Base-by-base conservation (phyloP, 2,888 invertebrate species). In the Apodemia duryi region DNA sequence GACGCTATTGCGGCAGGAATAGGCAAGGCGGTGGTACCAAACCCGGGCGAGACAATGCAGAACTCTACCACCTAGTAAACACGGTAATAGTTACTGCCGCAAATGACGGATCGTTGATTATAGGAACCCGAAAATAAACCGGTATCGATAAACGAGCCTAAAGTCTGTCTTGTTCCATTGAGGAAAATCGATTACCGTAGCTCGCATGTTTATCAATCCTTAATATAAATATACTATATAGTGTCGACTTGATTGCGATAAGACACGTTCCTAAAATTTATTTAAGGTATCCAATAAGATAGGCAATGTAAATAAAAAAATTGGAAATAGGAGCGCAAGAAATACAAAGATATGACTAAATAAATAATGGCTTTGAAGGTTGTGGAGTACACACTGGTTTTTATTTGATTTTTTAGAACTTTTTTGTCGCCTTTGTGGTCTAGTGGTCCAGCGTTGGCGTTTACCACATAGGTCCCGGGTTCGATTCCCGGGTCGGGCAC, bases 131-230 rank as follows among this genome's bases (percentile, higher is more conserved):
- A 6, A 1, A 32, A 6, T 38, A 38, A 38, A 38, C 38, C 6
- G 7, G 6, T 7, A 7, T 38, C 38, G 38, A 11, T 43, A 43
- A 43, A 43, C 11, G 3, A 43, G 11, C 11, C 43, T 11, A 43
- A 43, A 11, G 43, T 43, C n/a, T 49, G 13, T 49, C 21, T 10
- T 43, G 49, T 57, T 28, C 28, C 54, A 54, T 28, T 54, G 28
- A 54, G 29, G 28, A 52, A 52, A 54, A 78, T 79, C 75, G 78
- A 77, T 78, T 77, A 75, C 74, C 71, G 68, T 75, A 71, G 74
- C 78, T 78, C 78, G 78, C 78, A 76, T 78, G 75, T 75, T 77
- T 80, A 78, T 79, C 79, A 77, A 76, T 74, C 75, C 77, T 76
- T 73, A 77, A 74, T 77, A 78, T 75, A 79, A 80, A 80, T 75